phyloP scores from a whole-genome alignment of 1,140 invertebrate genomes.

The Drosophila varians region DNA sequence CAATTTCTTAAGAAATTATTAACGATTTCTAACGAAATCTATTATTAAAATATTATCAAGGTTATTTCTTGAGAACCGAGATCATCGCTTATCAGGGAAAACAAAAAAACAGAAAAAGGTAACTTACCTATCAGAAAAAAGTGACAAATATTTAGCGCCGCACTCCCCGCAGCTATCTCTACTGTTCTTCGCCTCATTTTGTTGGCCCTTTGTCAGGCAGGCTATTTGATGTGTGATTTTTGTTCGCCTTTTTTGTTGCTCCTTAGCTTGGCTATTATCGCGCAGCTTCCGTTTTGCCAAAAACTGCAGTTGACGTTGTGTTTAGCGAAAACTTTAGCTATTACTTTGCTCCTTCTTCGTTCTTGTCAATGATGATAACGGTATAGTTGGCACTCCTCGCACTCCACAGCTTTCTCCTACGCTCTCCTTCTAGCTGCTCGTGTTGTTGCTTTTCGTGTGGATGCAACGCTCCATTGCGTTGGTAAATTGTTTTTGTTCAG shows the following conservation, averaged over 20 bases:
- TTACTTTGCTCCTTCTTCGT: conserved; percentile 5
- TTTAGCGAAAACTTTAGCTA: conserved; percentile 33
- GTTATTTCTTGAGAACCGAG: no score
- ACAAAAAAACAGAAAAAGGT: background rate
- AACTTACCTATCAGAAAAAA: conserved; percentile 71
- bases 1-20: no score
- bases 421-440: conserved; percentile 17
- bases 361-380: conserved; percentile 5
- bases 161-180: conserved; percentile 9
- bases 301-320: conserved; percentile 46
- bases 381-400: conserved; percentile 45
- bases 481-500: conserved; percentile 24
- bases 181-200: conserved; percentile 37
- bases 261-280: conserved; percentile 12
- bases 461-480: conserved; percentile 57
- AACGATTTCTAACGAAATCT: no score
- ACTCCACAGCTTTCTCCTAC: background rate
- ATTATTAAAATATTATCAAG: no score
- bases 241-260: conserved; percentile 15
- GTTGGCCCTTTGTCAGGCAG: no score
- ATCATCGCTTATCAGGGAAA: background rate
- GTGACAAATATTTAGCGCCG: conserved; percentile 52
- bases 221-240: conserved; percentile 20
- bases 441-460: conserved; percentile 37
- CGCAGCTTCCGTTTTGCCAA: conserved; percentile 9